These are phyloP conservation scores for Spilosoma lubricipeda DNA, from an alignment of 2,888 invertebrate genomes.

Conservation along the genomic window DNA sequence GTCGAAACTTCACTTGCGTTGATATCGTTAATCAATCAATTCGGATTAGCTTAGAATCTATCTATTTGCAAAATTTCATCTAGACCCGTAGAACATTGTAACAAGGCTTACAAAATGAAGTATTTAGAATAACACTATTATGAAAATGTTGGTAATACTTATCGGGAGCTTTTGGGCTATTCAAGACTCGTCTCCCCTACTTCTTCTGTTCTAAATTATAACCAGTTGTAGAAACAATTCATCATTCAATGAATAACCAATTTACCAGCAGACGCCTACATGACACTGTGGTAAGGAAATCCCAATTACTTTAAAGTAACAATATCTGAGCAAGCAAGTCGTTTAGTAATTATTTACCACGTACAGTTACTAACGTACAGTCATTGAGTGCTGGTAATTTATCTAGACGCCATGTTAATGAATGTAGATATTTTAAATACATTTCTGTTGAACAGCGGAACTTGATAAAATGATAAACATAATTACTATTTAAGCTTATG, in stretches of 20 bases:
- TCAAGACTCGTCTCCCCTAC: background rate
- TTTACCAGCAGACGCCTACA: background rate
- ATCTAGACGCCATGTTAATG: background rate
- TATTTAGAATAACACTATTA: background rate
- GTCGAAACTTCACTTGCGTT: background rate
- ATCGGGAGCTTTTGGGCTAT: background rate
- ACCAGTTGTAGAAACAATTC: background rate
- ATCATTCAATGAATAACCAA: background rate
- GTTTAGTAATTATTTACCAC: constrained; percentile 1
- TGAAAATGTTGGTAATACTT: background rate
- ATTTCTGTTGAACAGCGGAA: background rate
- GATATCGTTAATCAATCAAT: background rate
- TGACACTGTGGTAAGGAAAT: background rate
- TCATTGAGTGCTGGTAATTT: background rate
- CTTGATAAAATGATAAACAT: background rate
- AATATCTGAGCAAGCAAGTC: background rate
- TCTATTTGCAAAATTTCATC: background rate
- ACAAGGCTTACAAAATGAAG: background rate
- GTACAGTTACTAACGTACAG: constrained; percentile 11
- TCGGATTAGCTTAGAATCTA: background rate
- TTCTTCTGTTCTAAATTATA: background rate
- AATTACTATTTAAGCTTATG: background rate
- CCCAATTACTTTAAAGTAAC: background rate
- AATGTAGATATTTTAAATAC: background rate
- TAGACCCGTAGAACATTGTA: background rate